Conservation (phyloP, 2,113 vertebrate genomes). For the Ceyx margarethae region DNA sequence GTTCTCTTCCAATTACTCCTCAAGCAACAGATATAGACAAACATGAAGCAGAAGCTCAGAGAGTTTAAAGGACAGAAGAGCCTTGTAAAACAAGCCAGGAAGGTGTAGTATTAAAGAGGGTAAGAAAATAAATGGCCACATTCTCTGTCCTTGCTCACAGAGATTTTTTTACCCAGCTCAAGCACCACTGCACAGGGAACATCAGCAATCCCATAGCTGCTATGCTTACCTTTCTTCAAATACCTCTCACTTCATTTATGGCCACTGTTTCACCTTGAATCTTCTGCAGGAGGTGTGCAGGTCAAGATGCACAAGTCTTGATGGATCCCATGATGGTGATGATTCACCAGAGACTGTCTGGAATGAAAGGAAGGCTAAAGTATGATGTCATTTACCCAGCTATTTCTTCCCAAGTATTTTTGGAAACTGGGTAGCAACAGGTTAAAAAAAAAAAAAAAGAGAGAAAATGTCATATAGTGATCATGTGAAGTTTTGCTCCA, state of each 20-base stretch:
- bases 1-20: neutral
- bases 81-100: neutral
- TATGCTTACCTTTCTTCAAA: neutral
- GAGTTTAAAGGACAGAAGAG: neutral
- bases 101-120: neutral
- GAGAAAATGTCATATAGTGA: neutral
- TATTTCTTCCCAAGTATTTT: neutral
- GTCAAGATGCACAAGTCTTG: neutral
- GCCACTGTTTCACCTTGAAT: neutral
- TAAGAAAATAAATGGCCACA: neutral
- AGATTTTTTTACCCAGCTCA: neutral
- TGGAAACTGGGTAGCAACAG: neutral
- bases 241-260: neutral
- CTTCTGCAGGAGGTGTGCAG: neutral
- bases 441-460: neutral
- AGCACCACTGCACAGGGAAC: neutral
- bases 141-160: neutral
- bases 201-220: neutral
- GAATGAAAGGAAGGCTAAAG: neutral
- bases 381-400: fast-evolving
- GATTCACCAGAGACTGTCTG: neutral
- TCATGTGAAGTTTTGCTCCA: neutral
- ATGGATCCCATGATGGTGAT: neutral
- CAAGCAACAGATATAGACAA: neutral
- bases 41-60: neutral